Evolutionary conservation across 1,140 invertebrate genomes (phyloP), one percentile per base, ranked within the genome.

Genomic region (Dendroctonus valens): DNA sequence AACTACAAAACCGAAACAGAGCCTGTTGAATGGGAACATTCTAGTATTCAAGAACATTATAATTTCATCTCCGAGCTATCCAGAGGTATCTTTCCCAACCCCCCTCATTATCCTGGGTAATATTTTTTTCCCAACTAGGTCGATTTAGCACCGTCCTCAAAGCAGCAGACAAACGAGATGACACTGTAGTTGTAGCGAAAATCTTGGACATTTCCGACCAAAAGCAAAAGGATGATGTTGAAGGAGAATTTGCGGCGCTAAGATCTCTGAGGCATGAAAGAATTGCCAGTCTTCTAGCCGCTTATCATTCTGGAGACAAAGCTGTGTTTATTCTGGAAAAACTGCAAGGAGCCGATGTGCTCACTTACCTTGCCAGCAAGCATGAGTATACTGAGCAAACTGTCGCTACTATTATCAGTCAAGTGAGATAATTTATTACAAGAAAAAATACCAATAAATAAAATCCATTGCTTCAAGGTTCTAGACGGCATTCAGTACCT

Each of bases 341-440:
- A 73, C 80, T 97, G 0, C 92, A 94, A 74, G 94, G 94, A 0
- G 90, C 93, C n/a, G 93, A 97, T 74, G 85, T 97, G 44, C 78
- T 97, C 0, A 92, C 92, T 0, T 96, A 94, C 74, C 82, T 98
- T 11, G 88, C 92, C 2, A 91, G 87, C 68, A 85, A 88, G 57
- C 90, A 94, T 72, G 89, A 93, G 69, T 98, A 97, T 77, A 87
- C 87, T 0, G 96, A 98, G 79, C 92, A 96, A 75, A 91, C 89
- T 77, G 92, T 98, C 0, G 88, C 92, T 2, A 89, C 85, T 0
- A 88, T 96, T 7, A 83, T 97, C 7, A 86, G 85, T 6, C 95
- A 93, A 79, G 84, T 86, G 60, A 55, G 53, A 41, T 42, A 50
- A 11, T 53, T 53, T 37, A 12, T 6, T 53, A 9, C 3, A 46